Evolutionary conservation across 2,888 invertebrate species (phyloP), one percentile per base, ranked within the genome.

Genomic region (Ceriagrion tenellum): DNA sequence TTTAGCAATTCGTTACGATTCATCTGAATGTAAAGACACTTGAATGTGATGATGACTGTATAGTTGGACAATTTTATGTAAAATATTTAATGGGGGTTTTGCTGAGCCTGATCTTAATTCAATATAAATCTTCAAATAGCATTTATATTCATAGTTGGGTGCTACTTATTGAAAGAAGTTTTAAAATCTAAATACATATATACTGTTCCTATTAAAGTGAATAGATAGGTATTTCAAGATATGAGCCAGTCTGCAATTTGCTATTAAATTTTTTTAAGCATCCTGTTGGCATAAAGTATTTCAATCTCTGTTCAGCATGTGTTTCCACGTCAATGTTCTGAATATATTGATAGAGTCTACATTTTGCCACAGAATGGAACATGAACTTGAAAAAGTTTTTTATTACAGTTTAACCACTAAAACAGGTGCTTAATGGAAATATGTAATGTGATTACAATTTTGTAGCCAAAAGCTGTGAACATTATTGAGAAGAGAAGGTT

Each of bases 161-260:
- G 91, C 91, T 63, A 63, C 63, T 63, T 4, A 10, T n/a, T 40
- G 40, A 13, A 91, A 91, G 13, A 69, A 91, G n/a, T 59, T 30
- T 91, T 91, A 6, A 63, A 63, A 91, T 35, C 18, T 35, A 63
- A 91, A 91, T 40, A 12, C 20, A 35, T 90, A 59, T 23, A 23
- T 26, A 63, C 26, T 63, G 91, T 91, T 91, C 91, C 40, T 91
- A 91, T 40, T 20, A 55, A 91, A 91, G 63, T 56, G 26, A 91
- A 56, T 59, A 35, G 59, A 59, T 40, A 91, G 63, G 30, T 35
- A 35, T 81, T 35, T 81, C 35, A 35, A 81, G 35, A n/a, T 35
- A 81, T 81, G 81, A 81, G 81, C 35, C 35, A 81, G 35, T 35
- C 81, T 81, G 81, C 81, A 35, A 81, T 81, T 35, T 81, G 74